These are phyloP conservation scores for Drosophila nigromelanica DNA, from an alignment of 1,140 invertebrate species.

Conservation along the genomic window DNA sequence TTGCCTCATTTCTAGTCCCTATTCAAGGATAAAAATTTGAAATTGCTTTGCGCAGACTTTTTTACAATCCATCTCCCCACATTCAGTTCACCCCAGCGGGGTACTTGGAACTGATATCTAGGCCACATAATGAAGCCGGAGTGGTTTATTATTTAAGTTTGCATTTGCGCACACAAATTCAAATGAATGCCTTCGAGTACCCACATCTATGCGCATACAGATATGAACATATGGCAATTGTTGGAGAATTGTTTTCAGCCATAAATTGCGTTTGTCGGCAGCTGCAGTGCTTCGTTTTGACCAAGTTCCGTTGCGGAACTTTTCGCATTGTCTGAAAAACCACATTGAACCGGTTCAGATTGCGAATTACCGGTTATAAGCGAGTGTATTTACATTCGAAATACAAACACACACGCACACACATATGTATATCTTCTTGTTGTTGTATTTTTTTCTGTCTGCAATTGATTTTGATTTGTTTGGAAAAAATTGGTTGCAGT, in stretches of 20 bases:
- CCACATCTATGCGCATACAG: neutral
- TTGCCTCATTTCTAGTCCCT: neutral
- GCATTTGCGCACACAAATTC: slow-evolving; percentile 8
- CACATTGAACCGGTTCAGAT: slow-evolving; percentile 52
- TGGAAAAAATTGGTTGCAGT: slow-evolving; percentile 43
- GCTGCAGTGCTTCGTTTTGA: slow-evolving; percentile 49
- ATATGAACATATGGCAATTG: slow-evolving; percentile 18
- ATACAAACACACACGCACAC: too few species aligned
- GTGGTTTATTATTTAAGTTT: slow-evolving; percentile 46
- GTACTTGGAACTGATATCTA: slow-evolving; percentile 9
- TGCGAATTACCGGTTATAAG: slow-evolving; percentile 40
- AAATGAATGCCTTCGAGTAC: slow-evolving; percentile 19
- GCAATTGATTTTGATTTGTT: slow-evolving; percentile 72
- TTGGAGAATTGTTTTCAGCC: slow-evolving; percentile 41
- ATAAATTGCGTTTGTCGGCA: slow-evolving; percentile 35
- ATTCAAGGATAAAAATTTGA: slow-evolving; percentile 19
- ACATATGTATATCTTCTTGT: neutral
- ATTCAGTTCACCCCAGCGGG: neutral
- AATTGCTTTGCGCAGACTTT: slow-evolving; percentile 18
- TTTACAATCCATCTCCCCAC: neutral
- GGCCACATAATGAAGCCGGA: slow-evolving; percentile 14
- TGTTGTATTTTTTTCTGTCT: slow-evolving; percentile 5
- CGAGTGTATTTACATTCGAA: slow-evolving; percentile 1
- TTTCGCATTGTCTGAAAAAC: slow-evolving; percentile 30
- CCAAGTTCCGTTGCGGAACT: slow-evolving; percentile 38